Evolutionary conservation across 2,888 invertebrate species (phyloP), one percentile per base, ranked within the genome.

Genomic region (Troglohyphantes excavatus): DNA sequence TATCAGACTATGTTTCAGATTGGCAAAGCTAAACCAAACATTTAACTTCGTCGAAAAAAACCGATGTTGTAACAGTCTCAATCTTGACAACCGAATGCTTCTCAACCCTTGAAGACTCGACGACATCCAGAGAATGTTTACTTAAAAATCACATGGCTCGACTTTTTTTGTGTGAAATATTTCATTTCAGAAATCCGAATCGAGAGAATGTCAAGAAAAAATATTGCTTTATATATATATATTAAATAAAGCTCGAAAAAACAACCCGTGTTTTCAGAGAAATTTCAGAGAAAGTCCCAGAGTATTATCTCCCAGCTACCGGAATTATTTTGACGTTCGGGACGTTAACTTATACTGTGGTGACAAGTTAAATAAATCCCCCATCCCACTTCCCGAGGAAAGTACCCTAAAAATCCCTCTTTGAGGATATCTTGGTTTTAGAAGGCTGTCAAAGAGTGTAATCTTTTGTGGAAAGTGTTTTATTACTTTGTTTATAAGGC

Each of bases 361-460:
- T 83, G 83, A 83, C 83, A 83, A 83, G 65, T 65, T 83, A 83
- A 83, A 83, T 83, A 83, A 83, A 83, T 83, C 83, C 73, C 23
- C 27, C 7, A 19, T 27, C 61, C 59, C 39, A 33, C 72, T 39
- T 39, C 3, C 27, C 0, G 70, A 43, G 61, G 61, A 26, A 29
- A 72, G 53, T 17, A 26, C 46, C 46, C 17, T 26, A 39, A 61
- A 82, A 81, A 82, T 82, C 59, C 61, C 33, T 21, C 46, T 39
- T n/a, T 33, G 72, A 6, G 26, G 61, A 82, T 63, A 23, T 33
- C 43, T 82, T 61, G 70, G 39, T 82, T 72, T 82, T 82, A 61
- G 72, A 82, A 82, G 72, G 27, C 82, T 82, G 82, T 82, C 82
- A 82, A 82, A 43, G 33, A 61, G 61, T 72, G 82, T 72, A 82